A percentile compares a stretch with the other conserved stretches of the same genome.
These are phyloP conservation scores for Eristalis intricaria DNA, from an alignment of 2,888 invertebrate species.

Conservation along the genomic window DNA sequence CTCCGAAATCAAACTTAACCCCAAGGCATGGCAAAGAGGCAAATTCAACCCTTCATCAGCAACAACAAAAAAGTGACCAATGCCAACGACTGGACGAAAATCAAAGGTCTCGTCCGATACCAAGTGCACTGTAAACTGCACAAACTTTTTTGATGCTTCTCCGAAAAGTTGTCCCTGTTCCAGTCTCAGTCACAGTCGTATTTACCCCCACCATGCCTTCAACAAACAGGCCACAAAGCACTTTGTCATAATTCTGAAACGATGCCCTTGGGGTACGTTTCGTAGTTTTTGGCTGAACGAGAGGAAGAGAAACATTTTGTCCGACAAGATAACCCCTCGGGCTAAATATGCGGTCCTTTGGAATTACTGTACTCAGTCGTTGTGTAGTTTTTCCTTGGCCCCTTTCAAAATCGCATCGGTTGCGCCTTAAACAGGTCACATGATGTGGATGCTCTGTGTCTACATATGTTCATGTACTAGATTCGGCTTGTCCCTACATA, in stretches of 20 bases:
- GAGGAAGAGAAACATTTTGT: slow-evolving; percentile 48
- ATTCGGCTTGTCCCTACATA: neutral
- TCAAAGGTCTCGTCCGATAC: slow-evolving; percentile 50
- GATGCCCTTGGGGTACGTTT: slow-evolving; percentile 54
- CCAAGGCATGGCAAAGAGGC: neutral
- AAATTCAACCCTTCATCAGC: neutral
- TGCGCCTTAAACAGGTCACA: slow-evolving; percentile 20
- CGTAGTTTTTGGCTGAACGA: slow-evolving; percentile 39
- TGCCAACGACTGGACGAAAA: slow-evolving; percentile 18
- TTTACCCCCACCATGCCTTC: slow-evolving; percentile 15
- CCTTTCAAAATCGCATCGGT: slow-evolving; percentile 37
- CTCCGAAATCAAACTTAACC: neutral
- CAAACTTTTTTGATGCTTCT: slow-evolving; percentile 58
- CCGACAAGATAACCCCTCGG: slow-evolving; percentile 48
- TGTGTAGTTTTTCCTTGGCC: slow-evolving; percentile 16
- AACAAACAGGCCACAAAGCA: slow-evolving; percentile 42
- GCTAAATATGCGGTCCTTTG: slow-evolving; percentile 38
- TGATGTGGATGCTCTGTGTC: neutral
- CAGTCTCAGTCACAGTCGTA: neutral
- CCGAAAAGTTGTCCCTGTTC: slow-evolving; percentile 50
- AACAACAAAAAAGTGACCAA: neutral
- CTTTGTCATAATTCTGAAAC: slow-evolving; percentile 68
- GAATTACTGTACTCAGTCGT: slow-evolving; percentile 29
- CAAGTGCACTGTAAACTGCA: slow-evolving; percentile 64
- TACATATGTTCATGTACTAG: neutral